Evolutionary conservation across 1,140 invertebrate genomes (phyloP), one percentile per base, ranked within the genome.

Genomic region (Drosophila oshimai): DNA sequence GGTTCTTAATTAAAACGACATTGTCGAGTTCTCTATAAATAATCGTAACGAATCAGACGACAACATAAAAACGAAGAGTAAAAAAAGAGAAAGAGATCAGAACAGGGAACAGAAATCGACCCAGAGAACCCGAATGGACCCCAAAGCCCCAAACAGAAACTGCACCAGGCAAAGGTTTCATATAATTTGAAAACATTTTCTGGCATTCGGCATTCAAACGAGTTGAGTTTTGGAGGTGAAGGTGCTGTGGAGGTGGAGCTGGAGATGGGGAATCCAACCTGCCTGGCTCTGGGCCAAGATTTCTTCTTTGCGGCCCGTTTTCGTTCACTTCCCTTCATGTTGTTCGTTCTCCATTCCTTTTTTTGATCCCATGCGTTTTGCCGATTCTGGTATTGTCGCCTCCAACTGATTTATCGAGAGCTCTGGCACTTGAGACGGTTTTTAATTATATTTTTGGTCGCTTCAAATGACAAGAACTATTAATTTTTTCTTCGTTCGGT

Each of bases 1-100:
- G 77, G 77, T 81, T 81, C 55, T 81, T 81, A 81, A 81, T 81
- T 81, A 81, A 81, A 81, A 76, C 77, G 68, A 81, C 77, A 81
- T 68, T 72, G 72, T 72, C 61, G 68, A 81, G 73, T 68, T 76
- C 78, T 76, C 55, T 81, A 68, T 81, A 81, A 81, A 81, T 76
- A 81, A 81, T 75, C 77, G 72, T 81, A 81, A 81, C 77, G 77
- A 81, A 81, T 81, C 72, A 76, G 76, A 67, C 65, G 60, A 76
- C 68, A 67, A 75, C 24, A 72, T 67, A 39, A 65, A 74, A 61
- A 24, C 34, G 54, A 42, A 47, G 44, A 39, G 6, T 29, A 22
- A 33, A 37, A 37, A 26, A n/a, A 26, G 44, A 39, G 45, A 51
- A 58, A 26, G 36, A 57, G 26, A 57, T 34, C 29, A 24, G 5